Evolutionary conservation across 2,797 vertebrate species (phyloP).

Genomic region (Rhincodon typus): DNA sequence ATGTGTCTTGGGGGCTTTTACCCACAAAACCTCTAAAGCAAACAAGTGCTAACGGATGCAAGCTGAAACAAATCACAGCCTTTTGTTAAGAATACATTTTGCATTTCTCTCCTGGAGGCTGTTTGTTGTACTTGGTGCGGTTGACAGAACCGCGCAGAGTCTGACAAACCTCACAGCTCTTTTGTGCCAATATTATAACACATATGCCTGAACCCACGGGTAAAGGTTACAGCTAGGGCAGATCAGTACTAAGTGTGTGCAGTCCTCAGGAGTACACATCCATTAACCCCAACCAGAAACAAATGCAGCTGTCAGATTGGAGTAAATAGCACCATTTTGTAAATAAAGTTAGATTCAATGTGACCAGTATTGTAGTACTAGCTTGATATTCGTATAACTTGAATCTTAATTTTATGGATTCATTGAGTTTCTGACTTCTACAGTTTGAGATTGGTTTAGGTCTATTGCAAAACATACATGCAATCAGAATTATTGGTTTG

Average conservation of each 20-base stretch:
- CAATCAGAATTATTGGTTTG: not conserved
- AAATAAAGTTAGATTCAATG: not conserved
- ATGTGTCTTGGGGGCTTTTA: conserved; percentile 38
- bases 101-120: conserved; percentile 19
- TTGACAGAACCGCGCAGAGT: conserved; percentile 12
- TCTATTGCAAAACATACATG: not conserved
- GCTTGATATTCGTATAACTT: not conserved
- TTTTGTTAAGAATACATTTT: conserved; percentile 21
- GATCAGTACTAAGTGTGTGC: not conserved
- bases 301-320: not conserved
- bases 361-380: not conserved
- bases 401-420: not conserved
- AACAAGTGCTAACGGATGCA: conserved; percentile 37
- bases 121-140: conserved; percentile 28
- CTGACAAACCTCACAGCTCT: conserved; percentile 3
- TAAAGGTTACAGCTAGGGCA: not conserved
- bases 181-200: conserved; percentile 29
- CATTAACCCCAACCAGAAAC: not conserved
- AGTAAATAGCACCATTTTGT: not conserved
- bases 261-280: not conserved
- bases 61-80: conserved; percentile 32
- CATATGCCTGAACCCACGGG: not conserved
- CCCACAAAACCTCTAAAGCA: conserved; percentile 37
- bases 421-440: not conserved
- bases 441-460: not conserved